Conservation (phyloP, 2,888 invertebrate species). For the Tanytarsus gracilentus region DNA sequence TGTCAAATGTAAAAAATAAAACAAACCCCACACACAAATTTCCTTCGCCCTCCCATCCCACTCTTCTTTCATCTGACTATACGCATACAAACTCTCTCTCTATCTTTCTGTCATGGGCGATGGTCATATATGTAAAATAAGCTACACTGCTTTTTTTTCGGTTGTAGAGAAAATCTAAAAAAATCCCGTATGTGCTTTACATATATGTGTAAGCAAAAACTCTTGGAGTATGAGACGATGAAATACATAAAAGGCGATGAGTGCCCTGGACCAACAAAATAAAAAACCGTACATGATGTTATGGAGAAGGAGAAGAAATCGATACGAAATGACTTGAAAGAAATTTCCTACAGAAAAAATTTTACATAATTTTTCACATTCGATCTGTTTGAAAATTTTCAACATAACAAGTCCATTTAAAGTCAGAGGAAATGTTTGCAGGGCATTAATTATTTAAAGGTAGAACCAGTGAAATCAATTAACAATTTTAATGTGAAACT, state of each 20-base stretch:
- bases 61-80: not conserved
- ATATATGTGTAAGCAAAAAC: constrained; percentile 23
- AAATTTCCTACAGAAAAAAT: no score
- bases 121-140: constrained; percentile 29
- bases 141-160: constrained; percentile 1
- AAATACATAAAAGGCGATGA: not conserved
- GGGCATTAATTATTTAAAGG: no score
- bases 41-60: not conserved
- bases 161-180: constrained; percentile 17
- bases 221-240: constrained; percentile 2
- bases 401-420: no score
- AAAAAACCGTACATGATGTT: no score
- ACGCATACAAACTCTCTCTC: constrained; percentile 9
- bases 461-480: no score
- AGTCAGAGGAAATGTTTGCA: no score
- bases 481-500: no score
- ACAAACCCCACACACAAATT: constrained; percentile 9
- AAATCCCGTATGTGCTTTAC: constrained; percentile 10
- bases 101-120: constrained; percentile 10
- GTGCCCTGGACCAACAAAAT: no score
- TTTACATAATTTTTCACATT: no score
- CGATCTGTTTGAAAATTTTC: no score
- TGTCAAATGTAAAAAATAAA: constrained; percentile 27
- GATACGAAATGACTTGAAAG: no score
- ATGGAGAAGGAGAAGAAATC: not conserved